These are phyloP conservation scores for Serranus cabrilla DNA, from an alignment of 2,797 vertebrate genomes.

Conservation along the genomic window DNA sequence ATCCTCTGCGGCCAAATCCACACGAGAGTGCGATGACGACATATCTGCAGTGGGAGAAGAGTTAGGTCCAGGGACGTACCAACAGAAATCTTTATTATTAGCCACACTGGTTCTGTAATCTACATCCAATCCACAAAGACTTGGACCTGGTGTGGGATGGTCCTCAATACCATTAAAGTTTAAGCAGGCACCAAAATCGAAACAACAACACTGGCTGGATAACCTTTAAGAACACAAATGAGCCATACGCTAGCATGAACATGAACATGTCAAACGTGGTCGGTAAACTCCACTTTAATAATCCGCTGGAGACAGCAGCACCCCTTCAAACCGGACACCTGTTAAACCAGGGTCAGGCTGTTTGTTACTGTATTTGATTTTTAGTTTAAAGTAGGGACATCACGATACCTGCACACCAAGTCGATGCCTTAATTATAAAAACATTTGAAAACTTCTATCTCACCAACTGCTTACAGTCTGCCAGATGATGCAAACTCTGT, in stretches of 20 bases:
- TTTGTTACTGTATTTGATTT: constrained; percentile 8
- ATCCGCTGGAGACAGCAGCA: constrained; percentile 33
- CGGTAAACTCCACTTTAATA: not conserved
- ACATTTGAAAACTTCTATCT: too few relatives aligned
- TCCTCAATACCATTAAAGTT: constrained; percentile 16
- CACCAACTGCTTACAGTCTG: too few relatives aligned
- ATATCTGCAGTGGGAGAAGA: constrained; percentile 6
- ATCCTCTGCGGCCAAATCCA: constrained; percentile 19
- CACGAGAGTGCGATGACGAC: constrained; percentile 3
- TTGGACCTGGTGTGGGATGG: not conserved
- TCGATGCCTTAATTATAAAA: too few relatives aligned
- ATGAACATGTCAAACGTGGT: constrained; percentile 20
- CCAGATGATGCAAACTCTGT: too few relatives aligned
- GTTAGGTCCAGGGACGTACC: constrained; percentile 1
- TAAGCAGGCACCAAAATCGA: constrained; percentile 27
- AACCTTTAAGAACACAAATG: constrained; percentile 26
- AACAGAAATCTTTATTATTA: constrained; percentile 19
- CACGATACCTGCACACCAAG: too few relatives aligned
- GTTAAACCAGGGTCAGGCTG: not conserved
- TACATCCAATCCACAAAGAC: constrained; percentile 16
- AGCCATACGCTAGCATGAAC: not conserved
- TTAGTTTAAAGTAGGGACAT: constrained; percentile 1
- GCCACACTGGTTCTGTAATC: constrained; percentile 23
- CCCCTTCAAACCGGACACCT: constrained; percentile 15
- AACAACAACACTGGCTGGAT: constrained; percentile 30